Percentiles rank a stretch among this genome's conserved stretches.
These are phyloP conservation scores for Heliangelus exortis DNA, from an alignment of 2,797 vertebrate genomes.

Conservation along the genomic window DNA sequence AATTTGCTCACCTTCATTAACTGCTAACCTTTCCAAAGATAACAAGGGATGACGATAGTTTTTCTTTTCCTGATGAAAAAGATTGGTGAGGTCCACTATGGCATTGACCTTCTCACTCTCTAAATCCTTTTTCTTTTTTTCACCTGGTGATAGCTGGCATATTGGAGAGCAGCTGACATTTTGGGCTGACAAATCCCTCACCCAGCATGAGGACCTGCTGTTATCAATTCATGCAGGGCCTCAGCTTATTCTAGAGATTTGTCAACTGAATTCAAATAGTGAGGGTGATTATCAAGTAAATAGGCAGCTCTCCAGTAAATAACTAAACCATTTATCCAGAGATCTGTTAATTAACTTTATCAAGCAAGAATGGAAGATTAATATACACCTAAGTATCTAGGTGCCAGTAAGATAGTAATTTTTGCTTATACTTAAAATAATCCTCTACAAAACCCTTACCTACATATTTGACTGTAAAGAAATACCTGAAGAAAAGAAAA, in stretches of 20 bases:
- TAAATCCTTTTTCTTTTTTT: background rate
- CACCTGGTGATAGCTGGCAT: background rate
- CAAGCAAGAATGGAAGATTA: background rate
- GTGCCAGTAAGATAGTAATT: background rate
- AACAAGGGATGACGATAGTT: constrained; percentile 47
- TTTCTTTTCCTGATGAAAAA: constrained; percentile 63
- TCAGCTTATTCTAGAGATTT: background rate
- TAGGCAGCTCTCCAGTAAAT: background rate
- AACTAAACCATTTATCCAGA: background rate
- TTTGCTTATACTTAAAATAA: background rate
- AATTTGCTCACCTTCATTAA: constrained; percentile 72
- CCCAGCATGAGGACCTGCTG: background rate
- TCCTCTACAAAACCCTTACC: background rate
- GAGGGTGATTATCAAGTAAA: background rate
- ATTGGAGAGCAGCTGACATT: background rate
- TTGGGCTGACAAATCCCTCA: background rate
- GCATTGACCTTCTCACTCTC: constrained; percentile 5
- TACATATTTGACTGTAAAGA: background rate
- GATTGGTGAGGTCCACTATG: constrained; percentile 7
- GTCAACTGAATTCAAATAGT: background rate
- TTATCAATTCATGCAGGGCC: background rate
- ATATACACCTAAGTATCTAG: background rate
- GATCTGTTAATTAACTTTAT: constrained; percentile 48
- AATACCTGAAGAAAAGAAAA: background rate
- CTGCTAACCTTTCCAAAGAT: constrained; percentile 67